These are phyloP conservation scores for Vidua macroura DNA, from an alignment of 2,113 vertebrate species.

Conservation along the genomic window DNA sequence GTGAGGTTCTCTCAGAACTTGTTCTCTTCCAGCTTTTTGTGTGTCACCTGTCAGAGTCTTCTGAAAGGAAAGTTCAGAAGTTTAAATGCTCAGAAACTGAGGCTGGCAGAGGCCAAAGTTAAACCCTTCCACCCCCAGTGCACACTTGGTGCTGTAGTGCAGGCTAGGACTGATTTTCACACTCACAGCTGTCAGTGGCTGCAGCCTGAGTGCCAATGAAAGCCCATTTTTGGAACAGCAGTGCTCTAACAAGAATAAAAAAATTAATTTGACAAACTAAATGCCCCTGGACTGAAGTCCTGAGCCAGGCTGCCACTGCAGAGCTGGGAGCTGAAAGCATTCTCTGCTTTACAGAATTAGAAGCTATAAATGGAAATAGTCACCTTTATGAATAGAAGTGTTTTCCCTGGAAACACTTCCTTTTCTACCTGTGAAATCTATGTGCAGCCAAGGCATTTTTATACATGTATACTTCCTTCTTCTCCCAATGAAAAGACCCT, in stretches of 20 bases:
- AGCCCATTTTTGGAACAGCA: background rate
- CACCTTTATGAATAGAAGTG: background rate
- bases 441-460: background rate
- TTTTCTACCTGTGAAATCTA: background rate
- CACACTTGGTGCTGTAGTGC: rapidly evolving
- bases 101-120: background rate
- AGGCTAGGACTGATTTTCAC: rapidly evolving
- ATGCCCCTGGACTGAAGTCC: background rate
- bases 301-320: background rate
- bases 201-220: background rate
- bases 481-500: background rate
- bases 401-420: background rate
- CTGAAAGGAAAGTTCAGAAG: background rate
- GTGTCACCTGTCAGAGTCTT: background rate
- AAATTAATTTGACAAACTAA: background rate
- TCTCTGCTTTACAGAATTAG: background rate
- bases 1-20: background rate
- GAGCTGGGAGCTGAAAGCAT: background rate
- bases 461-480: background rate
- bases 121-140: rapidly evolving
- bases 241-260: background rate
- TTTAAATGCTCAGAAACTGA: background rate
- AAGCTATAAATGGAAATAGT: background rate
- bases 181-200: rapidly evolving
- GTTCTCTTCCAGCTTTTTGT: background rate